phyloP scores from a whole-genome alignment of 1,140 invertebrate genomes.

The Lepeophtheirus salmonis region DNA sequence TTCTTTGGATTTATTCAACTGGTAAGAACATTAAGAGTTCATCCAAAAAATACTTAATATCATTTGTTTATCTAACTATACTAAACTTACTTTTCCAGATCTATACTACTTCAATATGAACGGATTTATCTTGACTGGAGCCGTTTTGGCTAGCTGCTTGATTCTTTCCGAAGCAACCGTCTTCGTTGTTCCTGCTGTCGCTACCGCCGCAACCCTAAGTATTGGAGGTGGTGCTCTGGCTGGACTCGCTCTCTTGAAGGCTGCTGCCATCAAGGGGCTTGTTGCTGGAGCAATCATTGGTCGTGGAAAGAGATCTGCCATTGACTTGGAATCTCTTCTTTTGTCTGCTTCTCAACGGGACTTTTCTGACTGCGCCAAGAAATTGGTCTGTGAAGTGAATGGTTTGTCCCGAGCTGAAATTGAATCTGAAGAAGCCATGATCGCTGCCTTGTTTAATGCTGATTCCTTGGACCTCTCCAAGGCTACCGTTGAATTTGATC shows the following conservation, averaged over 20 bases:
- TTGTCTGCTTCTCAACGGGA: not conserved
- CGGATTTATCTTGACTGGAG: not conserved
- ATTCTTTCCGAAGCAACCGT: not conserved
- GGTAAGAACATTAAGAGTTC: not conserved
- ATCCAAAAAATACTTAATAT: not conserved
- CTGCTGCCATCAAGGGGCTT: not conserved
- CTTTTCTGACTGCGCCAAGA: slow-evolving; percentile 7
- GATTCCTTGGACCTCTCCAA: slow-evolving; percentile 6
- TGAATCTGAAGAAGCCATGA: slow-evolving; percentile 1
- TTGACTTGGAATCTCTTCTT: not conserved
- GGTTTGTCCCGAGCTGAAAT: not conserved
- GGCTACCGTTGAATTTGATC: slow-evolving; percentile 10
- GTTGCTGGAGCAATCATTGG: not conserved
- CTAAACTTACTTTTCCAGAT: too few species aligned
- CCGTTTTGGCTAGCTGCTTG: not conserved
- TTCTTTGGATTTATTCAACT: not conserved
- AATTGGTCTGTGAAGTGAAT: slow-evolving; percentile 4
- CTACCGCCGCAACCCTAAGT: not conserved
- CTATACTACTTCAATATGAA: too few species aligned
- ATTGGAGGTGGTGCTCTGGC: not conserved
- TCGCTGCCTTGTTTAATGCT: not conserved
- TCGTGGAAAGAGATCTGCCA: not conserved
- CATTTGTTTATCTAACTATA: not conserved
- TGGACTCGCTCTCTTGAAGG: not conserved
- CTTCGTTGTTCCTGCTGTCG: not conserved